Percentiles rank a stretch among this genome's conserved stretches.
Evolutionary conservation across 2,113 vertebrate species (phyloP).

Genomic region (Plecotus auritus): DNA sequence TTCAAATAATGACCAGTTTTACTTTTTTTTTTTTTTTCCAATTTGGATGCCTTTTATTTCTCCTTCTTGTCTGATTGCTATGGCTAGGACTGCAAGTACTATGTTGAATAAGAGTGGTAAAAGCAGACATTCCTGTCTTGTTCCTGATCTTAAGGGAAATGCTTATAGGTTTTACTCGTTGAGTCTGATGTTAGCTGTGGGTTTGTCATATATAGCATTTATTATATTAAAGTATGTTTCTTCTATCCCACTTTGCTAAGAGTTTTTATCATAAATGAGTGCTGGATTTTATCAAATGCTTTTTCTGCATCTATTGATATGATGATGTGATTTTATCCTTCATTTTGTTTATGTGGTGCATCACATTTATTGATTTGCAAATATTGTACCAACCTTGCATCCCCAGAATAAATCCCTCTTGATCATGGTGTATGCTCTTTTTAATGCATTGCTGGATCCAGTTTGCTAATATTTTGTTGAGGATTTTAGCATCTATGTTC

Average conservation of each 20-base stretch:
- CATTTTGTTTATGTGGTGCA: too few relatives aligned
- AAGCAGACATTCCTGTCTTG: background rate
- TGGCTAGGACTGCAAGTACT: background rate
- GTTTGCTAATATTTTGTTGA: background rate
- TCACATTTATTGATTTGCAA: too few relatives aligned
- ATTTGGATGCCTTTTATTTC: background rate
- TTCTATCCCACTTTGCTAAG: background rate
- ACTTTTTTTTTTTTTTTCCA: background rate
- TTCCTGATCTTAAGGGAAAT: background rate
- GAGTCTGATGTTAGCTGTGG: background rate
- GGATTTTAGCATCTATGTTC: background rate
- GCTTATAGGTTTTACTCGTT: background rate
- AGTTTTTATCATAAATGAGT: background rate
- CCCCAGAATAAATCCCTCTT: too few relatives aligned
- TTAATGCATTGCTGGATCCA: too few relatives aligned
- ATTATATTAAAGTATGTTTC: background rate
- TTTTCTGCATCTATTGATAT: background rate
- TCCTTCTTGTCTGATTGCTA: background rate
- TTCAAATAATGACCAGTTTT: background rate
- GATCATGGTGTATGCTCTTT: too few relatives aligned
- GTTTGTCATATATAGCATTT: background rate
- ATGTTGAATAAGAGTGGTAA: background rate
- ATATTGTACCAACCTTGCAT: too few relatives aligned
- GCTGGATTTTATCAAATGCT: background rate
- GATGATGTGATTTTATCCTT: background rate